phyloP scores from a whole-genome alignment of 2,113 vertebrate species.

The Boleophthalmus pectinirostris region DNA sequence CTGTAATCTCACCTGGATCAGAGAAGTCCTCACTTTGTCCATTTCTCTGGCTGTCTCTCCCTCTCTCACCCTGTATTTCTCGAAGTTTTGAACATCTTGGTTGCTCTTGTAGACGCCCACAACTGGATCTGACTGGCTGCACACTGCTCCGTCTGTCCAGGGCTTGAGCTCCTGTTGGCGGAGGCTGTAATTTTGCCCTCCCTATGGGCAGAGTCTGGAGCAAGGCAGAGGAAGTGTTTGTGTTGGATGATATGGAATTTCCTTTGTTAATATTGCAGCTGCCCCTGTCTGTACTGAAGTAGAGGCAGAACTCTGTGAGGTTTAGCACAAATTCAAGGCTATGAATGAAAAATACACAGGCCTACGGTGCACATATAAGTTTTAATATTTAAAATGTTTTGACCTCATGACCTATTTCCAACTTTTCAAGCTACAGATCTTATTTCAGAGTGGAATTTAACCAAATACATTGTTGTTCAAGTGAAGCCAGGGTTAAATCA shows the following conservation, averaged over 20 bases:
- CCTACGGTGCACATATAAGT: background rate
- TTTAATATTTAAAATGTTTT: background rate
- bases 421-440: background rate
- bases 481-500: background rate
- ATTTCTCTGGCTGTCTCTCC: constrained; percentile 1
- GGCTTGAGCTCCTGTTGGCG: background rate
- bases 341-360: background rate
- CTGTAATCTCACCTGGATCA: background rate
- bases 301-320: background rate
- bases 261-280: constrained; percentile 17
- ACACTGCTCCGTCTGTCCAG: background rate
- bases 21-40: background rate
- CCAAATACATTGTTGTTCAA: background rate
- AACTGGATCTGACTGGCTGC: background rate
- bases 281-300: constrained; percentile 1
- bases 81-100: constrained; percentile 3
- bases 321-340: background rate
- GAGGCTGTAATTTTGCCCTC: constrained; percentile 10
- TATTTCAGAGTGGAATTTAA: background rate
- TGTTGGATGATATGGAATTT: constrained; percentile 15
- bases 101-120: constrained; percentile 1
- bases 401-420: background rate
- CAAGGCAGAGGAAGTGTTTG: constrained; percentile 12
- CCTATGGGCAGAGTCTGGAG: constrained; percentile 8
- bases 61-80: background rate